Base-by-base conservation (phyloP, 2,113 vertebrate genomes). In the Hippocampus barbouri region DNA sequence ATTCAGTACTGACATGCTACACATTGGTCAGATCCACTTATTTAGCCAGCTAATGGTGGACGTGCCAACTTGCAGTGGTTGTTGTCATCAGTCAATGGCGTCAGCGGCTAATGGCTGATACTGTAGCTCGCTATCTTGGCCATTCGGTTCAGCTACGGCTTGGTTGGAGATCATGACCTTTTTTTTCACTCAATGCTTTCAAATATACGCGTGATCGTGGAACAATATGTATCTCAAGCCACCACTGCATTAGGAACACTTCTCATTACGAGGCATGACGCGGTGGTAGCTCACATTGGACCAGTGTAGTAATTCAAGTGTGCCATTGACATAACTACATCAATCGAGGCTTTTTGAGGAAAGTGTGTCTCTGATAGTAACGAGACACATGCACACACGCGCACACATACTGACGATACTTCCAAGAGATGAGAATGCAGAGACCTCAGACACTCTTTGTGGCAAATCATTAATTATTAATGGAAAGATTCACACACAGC, bases 271-370 rank as follows among this genome's bases (percentile, higher is more conserved):
- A 20, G 7, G 8, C 34, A 40, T 1, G 21, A 4, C 10, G 20
- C 10, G 34, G 27, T 21, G 41, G 1, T 11, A n/a, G 30, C 34
- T 34, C 38, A 41, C 61, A 38, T 63, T 63, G 8, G 20, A 63
- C 34, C 61, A 63, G 54, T 80, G 79, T 71, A 82, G 80, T 90
- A 91, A 91, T 85, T 85, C 85, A 80, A 78, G 85, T 84, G 91
- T 89, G 81, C 87, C 89, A 86, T 89, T 85, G 84, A 87, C 85
- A 83, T 87, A 83, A 85, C 86, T 84, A 88, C 86, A 87, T 86
- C 84, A 83, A 86, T 83, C 72, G 82, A 79, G 62, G 80, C 75
- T 81, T 83, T 86, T 82, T 79, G 68, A 15, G 18, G 8, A 74
- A 85, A 81, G 75, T 81, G 75, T 68, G 77, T 84, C 74, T 85